Base-by-base conservation (phyloP, 2,797 vertebrate species). In the Ataeniobius toweri region DNA sequence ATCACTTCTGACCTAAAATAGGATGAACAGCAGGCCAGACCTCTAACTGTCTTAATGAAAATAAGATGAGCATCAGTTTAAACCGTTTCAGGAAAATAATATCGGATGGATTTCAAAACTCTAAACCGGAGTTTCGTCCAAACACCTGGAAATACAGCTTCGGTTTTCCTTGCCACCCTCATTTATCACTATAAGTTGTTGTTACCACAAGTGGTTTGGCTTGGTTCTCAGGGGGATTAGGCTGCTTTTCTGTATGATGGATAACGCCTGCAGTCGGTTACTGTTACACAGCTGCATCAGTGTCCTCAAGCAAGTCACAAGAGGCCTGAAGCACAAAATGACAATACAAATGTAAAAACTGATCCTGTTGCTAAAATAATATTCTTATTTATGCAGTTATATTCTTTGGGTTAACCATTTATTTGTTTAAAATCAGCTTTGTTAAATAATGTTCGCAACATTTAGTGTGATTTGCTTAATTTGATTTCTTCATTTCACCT, bases 81-180 rank as follows among this genome's bases (percentile, higher is more conserved):
- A 84, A 70, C 0, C 0, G 48, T 74, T 85, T 78, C 71, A 81
- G 73, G 72, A 74, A 48, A 73, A 83, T 48, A 82, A 79, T 67
- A 51, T 76, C 67, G 70, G 71, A 70, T 59, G 79, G 73, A 82
- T 80, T 69, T 58, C 76, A 86, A 78, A 80, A 77, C 80, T 80
- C 63, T 14, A 71, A 81, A 46, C 65, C 20, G 71, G 87, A 85
- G 81, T 86, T 85, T 78, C 3, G 24, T 86, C 86, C 84, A 88
- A 88, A 88, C 91, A 93, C 91, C 93, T 93, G 91, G 86, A 91
- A 89, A 91, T 89, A 86, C 90, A 86, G 89, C 87, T 87, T 77
- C 51, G 80, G 82, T 77, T 89, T 89, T 88, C 79, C 74, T 90
- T 85, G 71, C 59, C 0, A 69, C 83, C 84, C 75, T 88, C 88